Evolutionary conservation across 2,888 invertebrate species (phyloP).

Genomic region (Lypha dubia): DNA sequence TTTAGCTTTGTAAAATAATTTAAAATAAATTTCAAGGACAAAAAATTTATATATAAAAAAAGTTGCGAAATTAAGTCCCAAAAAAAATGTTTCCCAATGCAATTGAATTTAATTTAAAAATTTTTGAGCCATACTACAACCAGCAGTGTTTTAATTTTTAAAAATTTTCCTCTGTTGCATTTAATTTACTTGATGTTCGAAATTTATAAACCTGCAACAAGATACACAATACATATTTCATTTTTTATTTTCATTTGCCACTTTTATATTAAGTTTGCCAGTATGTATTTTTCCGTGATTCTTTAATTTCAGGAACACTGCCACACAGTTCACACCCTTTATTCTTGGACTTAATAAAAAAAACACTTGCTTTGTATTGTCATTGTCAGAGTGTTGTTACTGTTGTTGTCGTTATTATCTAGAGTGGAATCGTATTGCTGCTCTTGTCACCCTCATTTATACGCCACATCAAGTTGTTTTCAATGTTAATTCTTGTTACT

Average conservation of each 20-base stretch:
- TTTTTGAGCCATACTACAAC: too few species aligned
- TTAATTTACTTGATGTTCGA: neutral
- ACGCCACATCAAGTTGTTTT: slow-evolving; percentile 57
- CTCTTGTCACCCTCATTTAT: slow-evolving; percentile 43
- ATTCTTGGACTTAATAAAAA: neutral
- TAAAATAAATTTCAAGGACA: neutral
- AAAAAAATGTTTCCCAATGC: too few species aligned
- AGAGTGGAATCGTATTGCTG: slow-evolving; percentile 50
- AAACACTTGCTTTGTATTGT: slow-evolving; percentile 7
- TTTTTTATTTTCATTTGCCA: neutral
- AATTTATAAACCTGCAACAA: neutral
- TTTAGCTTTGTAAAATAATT: neutral
- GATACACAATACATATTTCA: neutral
- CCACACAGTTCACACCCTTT: neutral
- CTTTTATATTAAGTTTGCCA: neutral
- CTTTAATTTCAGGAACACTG: neutral
- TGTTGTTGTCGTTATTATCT: slow-evolving; percentile 11
- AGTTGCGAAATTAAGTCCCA: too few species aligned
- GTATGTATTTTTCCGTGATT: neutral
- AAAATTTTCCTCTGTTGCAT: neutral
- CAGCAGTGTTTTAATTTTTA: too few species aligned
- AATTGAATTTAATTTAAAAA: too few species aligned
- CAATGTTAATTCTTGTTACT: slow-evolving; percentile 61
- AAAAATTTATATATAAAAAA: neutral
- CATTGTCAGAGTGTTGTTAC: slow-evolving; percentile 22